Conservation (phyloP, 2,888 invertebrate genomes). For the Ernsta delagoae region DNA sequence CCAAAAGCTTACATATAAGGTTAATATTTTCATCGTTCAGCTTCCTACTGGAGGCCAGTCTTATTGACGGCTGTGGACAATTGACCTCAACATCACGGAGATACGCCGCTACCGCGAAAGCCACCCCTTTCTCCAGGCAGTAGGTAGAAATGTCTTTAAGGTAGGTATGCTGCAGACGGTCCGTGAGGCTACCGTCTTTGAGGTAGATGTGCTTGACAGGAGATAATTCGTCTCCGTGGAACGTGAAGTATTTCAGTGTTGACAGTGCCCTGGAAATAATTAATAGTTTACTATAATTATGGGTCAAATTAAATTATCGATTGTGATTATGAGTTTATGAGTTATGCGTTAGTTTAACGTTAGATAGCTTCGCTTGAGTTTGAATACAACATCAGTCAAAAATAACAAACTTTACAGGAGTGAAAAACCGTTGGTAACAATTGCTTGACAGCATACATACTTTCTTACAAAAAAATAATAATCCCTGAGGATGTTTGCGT, state of each 20-base stretch:
- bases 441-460: no score
- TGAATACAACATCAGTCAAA: no score
- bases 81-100: constrained; percentile 87
- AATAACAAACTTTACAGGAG: no score
- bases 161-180: constrained; percentile 76
- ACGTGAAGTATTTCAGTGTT: constrained; percentile 72
- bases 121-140: constrained; percentile 88
- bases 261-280: constrained; percentile 64
- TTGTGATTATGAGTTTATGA: no score
- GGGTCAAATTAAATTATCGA: no score
- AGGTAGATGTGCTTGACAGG: constrained; percentile 92
- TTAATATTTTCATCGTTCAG: constrained; percentile 87
- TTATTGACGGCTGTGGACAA: constrained; percentile 89
- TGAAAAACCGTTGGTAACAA: no score
- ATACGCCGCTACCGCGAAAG: constrained; percentile 89
- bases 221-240: constrained; percentile 86
- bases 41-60: constrained; percentile 88
- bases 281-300: no score
- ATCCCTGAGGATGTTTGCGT: no score
- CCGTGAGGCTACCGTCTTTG: constrained; percentile 73
- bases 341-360: no score
- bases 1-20: constrained; percentile 61
- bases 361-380: no score
- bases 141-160: constrained; percentile 87
- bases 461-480: no score